These are phyloP conservation scores for Agapostemon virescens DNA, from an alignment of 2,888 invertebrate species.

Conservation along the genomic window DNA sequence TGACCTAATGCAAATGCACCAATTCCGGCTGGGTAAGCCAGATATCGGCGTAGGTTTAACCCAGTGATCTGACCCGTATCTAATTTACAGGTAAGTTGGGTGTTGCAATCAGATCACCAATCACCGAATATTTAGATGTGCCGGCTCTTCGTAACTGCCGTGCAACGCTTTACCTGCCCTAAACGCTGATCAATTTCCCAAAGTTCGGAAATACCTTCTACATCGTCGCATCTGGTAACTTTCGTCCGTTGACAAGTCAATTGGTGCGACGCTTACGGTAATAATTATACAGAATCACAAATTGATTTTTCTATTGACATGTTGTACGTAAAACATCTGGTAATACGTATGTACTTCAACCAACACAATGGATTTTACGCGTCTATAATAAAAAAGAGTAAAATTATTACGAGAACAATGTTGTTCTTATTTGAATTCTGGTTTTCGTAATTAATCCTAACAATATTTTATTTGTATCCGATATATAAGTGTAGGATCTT, in stretches of 20 bases:
- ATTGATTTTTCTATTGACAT: background rate
- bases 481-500: too few species aligned
- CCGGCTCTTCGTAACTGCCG: background rate
- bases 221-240: background rate
- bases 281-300: background rate
- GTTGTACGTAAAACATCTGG: too few species aligned
- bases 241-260: background rate
- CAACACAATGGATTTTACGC: too few species aligned
- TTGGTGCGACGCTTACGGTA: too few species aligned
- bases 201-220: background rate
- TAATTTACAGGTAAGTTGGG: conserved; percentile 56
- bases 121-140: conserved; percentile 28
- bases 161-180: background rate
- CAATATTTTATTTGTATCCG: too few species aligned
- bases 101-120: conserved; percentile 39
- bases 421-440: too few species aligned
- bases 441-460: too few species aligned
- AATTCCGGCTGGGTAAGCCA: conserved; percentile 50
- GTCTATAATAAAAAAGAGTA: too few species aligned
- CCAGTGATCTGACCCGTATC: conserved; percentile 58
- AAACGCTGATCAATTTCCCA: background rate
- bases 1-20: conserved; percentile 55
- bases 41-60: conserved; percentile 58
- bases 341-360: too few species aligned
- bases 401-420: too few species aligned